Evolutionary conservation across 2,797 vertebrate genomes (phyloP).

Genomic region (Crocodylus rhombifer): DNA sequence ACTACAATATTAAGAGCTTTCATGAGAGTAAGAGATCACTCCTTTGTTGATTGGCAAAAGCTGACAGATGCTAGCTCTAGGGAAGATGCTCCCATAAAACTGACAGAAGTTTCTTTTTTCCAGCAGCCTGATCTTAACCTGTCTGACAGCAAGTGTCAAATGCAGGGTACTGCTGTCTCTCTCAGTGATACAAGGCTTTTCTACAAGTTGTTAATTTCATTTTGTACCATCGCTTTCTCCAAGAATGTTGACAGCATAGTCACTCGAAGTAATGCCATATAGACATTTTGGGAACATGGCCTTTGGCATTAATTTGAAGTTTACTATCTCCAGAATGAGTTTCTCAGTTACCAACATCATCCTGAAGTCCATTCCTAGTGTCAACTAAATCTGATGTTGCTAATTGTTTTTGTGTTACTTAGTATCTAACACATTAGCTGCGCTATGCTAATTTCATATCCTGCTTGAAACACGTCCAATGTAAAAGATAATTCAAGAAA

Average conservation of each 20-base stretch:
- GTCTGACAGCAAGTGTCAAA: conserved; percentile 47
- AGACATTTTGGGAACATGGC: conserved; percentile 20
- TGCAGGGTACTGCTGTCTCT: neutral
- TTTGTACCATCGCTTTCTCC: conserved; percentile 3
- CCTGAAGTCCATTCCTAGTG: conserved; percentile 4
- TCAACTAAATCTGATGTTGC: conserved; percentile 2
- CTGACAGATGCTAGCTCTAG: conserved; percentile 24
- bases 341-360: neutral
- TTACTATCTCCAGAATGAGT: neutral
- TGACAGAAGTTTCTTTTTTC: conserved; percentile 20
- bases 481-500: neutral
- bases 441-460: neutral
- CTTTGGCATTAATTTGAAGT: neutral
- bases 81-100: conserved; percentile 9
- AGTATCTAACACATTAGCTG: neutral
- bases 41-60: neutral
- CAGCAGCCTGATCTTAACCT: neutral
- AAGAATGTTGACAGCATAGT: conserved; percentile 20
- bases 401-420: conserved; percentile 19
- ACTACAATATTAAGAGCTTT: neutral
- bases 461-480: neutral
- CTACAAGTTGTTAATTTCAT: conserved; percentile 27
- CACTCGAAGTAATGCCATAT: neutral
- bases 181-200: conserved; percentile 8
- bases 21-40: neutral